Conservation (phyloP, 2,113 vertebrate species). For the Promerops cafer region DNA sequence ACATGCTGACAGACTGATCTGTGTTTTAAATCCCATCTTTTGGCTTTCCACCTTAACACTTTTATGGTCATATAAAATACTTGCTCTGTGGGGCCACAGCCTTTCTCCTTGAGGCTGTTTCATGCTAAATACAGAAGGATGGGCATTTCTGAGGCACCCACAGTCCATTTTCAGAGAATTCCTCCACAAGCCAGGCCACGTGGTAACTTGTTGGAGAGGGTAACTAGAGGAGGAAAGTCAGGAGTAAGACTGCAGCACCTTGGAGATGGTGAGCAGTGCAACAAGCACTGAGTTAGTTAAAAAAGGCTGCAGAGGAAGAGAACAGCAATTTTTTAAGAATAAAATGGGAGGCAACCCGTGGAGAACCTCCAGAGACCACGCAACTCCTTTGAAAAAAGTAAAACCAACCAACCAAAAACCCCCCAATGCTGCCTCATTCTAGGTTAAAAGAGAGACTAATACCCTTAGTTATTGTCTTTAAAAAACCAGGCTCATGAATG, state of each 20-base stretch:
- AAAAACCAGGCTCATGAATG: neutral
- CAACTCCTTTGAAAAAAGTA: neutral
- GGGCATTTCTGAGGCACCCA: neutral
- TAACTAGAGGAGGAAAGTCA: neutral
- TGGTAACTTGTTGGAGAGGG: neutral
- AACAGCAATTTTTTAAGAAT: neutral
- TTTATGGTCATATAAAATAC: neutral
- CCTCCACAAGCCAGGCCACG: neutral
- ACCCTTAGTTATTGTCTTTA: neutral
- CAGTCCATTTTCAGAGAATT: neutral
- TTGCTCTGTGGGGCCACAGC: neutral
- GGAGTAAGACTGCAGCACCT: neutral
- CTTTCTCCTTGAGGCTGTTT: neutral
- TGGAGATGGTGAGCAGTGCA: neutral
- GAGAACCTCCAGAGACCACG: neutral
- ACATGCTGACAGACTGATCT: neutral
- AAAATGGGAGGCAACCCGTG: neutral
- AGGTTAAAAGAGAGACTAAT: neutral
- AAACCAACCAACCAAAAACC: fast-evolving
- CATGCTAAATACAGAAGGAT: neutral
- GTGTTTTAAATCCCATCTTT: neutral
- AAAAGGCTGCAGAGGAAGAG: neutral
- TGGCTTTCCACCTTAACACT: neutral
- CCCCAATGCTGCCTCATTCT: neutral
- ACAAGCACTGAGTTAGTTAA: neutral